These are phyloP conservation scores for Panthera tigris DNA, from an alignment of 2,113 vertebrate species.

Conservation along the genomic window DNA sequence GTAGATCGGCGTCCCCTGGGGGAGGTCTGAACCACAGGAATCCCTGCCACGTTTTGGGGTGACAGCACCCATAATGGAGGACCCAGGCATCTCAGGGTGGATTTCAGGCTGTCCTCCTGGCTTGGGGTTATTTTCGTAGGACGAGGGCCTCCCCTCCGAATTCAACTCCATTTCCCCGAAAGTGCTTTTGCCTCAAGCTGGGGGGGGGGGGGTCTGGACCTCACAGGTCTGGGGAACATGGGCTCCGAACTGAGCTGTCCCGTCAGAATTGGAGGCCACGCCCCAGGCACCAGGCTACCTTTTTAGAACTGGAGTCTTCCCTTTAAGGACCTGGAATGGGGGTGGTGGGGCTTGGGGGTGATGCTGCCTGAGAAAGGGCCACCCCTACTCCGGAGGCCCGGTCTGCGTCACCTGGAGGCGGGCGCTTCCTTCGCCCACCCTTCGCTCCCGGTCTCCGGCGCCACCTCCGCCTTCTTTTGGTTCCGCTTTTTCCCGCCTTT, in stretches of 20 bases:
- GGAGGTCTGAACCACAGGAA: background rate
- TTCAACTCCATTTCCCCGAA: background rate
- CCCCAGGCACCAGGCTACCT: background rate
- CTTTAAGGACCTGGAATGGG: background rate
- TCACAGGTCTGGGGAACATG: background rate
- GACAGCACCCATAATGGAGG: background rate
- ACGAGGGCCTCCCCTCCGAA: background rate
- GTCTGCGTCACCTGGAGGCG: background rate
- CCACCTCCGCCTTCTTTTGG: slow-evolving; percentile 1
- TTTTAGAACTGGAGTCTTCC: background rate
- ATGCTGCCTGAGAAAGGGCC: background rate
- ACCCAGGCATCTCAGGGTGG: background rate
- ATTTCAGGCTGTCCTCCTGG: background rate
- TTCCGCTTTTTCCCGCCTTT: slow-evolving; percentile 79
- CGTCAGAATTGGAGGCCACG: background rate
- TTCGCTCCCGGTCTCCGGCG: background rate
- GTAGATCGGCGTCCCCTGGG: background rate
- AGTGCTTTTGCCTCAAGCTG: background rate
- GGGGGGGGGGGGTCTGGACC: background rate
- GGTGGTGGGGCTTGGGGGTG: background rate
- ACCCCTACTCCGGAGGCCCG: background rate
- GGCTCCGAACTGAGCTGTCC: background rate
- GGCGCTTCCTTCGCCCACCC: background rate
- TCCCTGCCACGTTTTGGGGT: background rate
- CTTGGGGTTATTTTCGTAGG: background rate